Conservation (phyloP, 2,113 vertebrate genomes). For the Neogobius melanostomus region DNA sequence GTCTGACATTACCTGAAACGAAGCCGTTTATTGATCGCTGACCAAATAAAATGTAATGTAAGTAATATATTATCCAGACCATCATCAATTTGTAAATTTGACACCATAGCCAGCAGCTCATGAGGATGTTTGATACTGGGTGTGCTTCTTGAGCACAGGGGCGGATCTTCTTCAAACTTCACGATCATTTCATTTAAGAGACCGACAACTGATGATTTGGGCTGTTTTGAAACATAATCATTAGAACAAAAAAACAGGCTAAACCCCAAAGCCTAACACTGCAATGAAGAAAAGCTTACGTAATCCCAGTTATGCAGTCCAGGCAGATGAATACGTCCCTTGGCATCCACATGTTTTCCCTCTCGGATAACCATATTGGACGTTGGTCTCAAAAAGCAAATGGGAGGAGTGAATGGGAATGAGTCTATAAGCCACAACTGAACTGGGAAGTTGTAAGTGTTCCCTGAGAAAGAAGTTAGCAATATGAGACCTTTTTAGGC, state of each 20-base stretch:
- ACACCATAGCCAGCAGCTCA: constrained; percentile 85
- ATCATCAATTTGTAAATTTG: constrained; percentile 80
- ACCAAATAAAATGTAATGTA: too few relatives aligned
- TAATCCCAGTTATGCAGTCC: constrained; percentile 92
- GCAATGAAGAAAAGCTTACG: constrained; percentile 70
- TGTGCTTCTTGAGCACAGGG: constrained; percentile 79
- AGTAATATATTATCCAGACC: constrained; percentile 64
- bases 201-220: constrained; percentile 83
- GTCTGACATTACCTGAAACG: constrained; percentile 60
- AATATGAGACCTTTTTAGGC: not conserved
- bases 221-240: constrained; percentile 70
- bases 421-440: constrained; percentile 94
- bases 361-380: constrained; percentile 87
- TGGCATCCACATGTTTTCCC: constrained; percentile 89
- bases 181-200: constrained; percentile 89
- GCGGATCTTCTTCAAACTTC: constrained; percentile 93
- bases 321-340: constrained; percentile 88
- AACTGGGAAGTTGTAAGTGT: constrained; percentile 90
- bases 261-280: not conserved
- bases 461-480: constrained; percentile 71
- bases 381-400: constrained; percentile 90
- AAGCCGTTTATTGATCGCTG: not conserved
- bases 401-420: constrained; percentile 92
- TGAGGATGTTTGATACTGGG: constrained; percentile 76
- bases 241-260: not conserved